Evolutionary conservation across 2,888 invertebrate genomes (phyloP), one percentile per base, ranked within the genome.

Genomic region (Melanophora roralis): DNA sequence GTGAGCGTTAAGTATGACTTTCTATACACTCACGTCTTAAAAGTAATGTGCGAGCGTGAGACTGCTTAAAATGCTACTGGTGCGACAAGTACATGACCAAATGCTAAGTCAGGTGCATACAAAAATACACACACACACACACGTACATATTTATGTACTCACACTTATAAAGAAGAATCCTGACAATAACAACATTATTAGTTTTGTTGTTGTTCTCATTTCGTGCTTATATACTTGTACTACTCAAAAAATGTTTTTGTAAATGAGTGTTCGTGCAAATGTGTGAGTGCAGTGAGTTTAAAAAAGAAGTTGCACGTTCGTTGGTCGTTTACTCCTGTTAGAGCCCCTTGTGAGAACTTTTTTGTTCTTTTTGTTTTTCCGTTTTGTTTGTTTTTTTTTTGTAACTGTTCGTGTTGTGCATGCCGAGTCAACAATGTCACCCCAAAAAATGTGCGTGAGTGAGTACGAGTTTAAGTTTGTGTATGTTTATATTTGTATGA

Each of bases 51-150:
- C 86, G 88, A 88, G 89, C 90, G 89, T 90, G 90, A 89, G 88
- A 86, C 89, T 89, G 88, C 88, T 89, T 89, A 89, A 89, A 89
- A 89, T 89, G 89, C 89, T 88, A 89, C 89, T 89, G 89, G 89
- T 89, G 89, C 88, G 86, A 85, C 86, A 83, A 83, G 89, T 88
- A 89, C 89, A 89, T 89, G 89, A 89, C 89, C 87, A 85, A 84
- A 82, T 85, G 83, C 82, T 82, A 85, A 86, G 89, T 89, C 88
- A 89, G 88, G 89, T 89, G 87, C 86, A 78, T 73, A 68, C 38
- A 55, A 32, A 45, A 11, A 47, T 53, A 12, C 14, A 36, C 40
- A 45, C 8, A 72, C 40, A 19, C 23, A 34, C 11, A 55, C 32
- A 16, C 9, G 43, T 32, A 51, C 45, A 57, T 19, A 21, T 32